Conservation (phyloP, 2,113 vertebrate species). For the Verasper variegatus region DNA sequence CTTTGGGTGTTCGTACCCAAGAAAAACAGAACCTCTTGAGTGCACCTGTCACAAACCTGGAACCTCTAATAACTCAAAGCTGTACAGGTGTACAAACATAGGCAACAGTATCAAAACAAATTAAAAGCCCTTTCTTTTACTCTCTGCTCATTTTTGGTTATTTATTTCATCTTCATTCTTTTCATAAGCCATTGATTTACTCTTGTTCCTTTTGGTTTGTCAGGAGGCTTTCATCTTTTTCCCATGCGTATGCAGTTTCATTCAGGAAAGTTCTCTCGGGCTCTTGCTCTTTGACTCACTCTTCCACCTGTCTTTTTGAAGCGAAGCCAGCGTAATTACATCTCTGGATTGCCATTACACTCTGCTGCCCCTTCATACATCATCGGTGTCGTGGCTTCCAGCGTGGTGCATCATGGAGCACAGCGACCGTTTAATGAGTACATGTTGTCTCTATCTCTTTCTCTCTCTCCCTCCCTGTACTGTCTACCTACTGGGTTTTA, state of each 20-base stretch:
- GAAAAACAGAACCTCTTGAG: neutral
- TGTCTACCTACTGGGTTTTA: constrained; percentile 14
- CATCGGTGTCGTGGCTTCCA: neutral
- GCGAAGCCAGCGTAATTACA: constrained; percentile 30
- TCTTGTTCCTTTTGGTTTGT: neutral
- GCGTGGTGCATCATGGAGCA: neutral
- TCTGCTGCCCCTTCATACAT: constrained; percentile 25
- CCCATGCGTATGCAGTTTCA: neutral
- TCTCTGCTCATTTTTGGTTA: neutral
- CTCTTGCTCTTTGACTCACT: constrained; percentile 27
- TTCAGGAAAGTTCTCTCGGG: neutral
- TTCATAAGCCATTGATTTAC: neutral
- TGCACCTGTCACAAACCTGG: neutral
- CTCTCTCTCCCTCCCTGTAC: neutral
- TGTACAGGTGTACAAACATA: neutral
- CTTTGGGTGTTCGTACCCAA: neutral
- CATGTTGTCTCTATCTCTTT: neutral
- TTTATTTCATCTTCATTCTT: neutral
- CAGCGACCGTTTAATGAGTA: constrained; percentile 41
- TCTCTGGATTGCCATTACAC: constrained; percentile 26
- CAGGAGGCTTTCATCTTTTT: constrained; percentile 39
- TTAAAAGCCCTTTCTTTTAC: neutral
- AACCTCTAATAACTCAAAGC: neutral
- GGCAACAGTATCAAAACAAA: neutral
- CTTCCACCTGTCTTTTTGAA: constrained; percentile 38